Base-by-base conservation (phyloP, 2,888 invertebrate genomes). In the Drosophila austrosaltans region DNA sequence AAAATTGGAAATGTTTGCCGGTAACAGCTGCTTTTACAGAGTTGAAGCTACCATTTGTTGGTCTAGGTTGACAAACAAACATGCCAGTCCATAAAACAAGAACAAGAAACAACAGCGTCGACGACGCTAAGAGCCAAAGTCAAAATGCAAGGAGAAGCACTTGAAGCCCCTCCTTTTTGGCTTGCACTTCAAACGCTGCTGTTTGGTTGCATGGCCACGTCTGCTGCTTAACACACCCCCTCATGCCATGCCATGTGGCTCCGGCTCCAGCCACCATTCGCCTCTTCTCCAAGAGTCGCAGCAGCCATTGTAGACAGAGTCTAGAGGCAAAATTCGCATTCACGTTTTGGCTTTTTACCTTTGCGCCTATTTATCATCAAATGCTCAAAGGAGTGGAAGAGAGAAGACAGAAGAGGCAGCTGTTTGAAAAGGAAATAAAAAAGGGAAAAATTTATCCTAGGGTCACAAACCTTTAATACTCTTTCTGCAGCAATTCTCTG, bases 341-440 rank as follows among this genome's bases (percentile, higher is more conserved):
- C 83, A 83, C 87, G 84, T 86, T 83, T 83, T 83, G 82, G 84
- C 84, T 83, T 83, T 83, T 83, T 83, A 86, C 87, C 87, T 83
- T 83, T 83, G 82, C 87, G 83, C 87, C 84, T 83, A 83, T 86
- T 83, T 83, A 83, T 83, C 84, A 86, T 83, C 83, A 86, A 83
- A 83, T 84, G 80, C 76, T 28, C 32, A 48, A 22, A 22, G 25
- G 53, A 22, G 30, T 40, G 8, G 8, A n/a, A 20, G n/a, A 57
- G 48, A 4, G 3, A 28, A 8, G 20, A 25, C 8, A 61, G 61
- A 28, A 39, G 54, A 22, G 72, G 72, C 82, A 82, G 84, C 79
- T 83, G 82, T 80, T 72, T 73, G 59, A 77, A 82, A 48, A 78
- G 69, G 63, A 76, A 79, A 56, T 66, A 68, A 61, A 60, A 68